Evolutionary conservation across 2,888 invertebrate genomes (phyloP), one percentile per base, ranked within the genome.

Genomic region (Apotomis capreana): DNA sequence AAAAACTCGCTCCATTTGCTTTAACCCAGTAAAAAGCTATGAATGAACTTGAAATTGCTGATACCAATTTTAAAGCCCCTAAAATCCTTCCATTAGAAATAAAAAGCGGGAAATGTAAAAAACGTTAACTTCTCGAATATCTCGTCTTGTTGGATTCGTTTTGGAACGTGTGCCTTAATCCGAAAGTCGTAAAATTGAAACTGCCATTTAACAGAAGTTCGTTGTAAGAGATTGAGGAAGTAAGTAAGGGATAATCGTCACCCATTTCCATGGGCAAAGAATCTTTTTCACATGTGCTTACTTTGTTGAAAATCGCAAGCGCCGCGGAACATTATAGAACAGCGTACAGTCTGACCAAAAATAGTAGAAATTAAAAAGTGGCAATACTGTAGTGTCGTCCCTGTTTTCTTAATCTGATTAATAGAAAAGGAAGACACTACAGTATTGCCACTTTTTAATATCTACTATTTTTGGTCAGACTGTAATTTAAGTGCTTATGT

Each of bases 281-380:
- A 26, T 5, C 0, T 8, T 12, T 36, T 37, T 62, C 62, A 46
- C n/a, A 8, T 65, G 55, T 57, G 65, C 65, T 65, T 12, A 46
- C 4, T 40, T 40, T 6, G 40, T 40, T 40, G 40, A 40, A 6
- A 40, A 40, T 6, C 6, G 40, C 40, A 40, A 40, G 6, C 40
- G 40, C 40, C 6, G 40, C 40, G 6, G 40, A 40, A 40, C 40
- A 15, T 15, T 15, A 15, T 15, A 0, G 15, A 15, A 15, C 15
- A 15, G 0, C 15, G 15, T 15, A 15, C 15, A 15, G 15, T 15
- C 15, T 15, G 15, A 15, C 15, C 15, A 1, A 15, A 15, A 15
- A 15, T 0, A 15, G 15, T 15, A 15, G 1, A 15, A 15, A 15
- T 15, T 15, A 15, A 15, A 15, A 15, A 15, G 15, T 15, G 15